Conservation (phyloP, 2,888 invertebrate species). For the Allolobophora icterica region DNA sequence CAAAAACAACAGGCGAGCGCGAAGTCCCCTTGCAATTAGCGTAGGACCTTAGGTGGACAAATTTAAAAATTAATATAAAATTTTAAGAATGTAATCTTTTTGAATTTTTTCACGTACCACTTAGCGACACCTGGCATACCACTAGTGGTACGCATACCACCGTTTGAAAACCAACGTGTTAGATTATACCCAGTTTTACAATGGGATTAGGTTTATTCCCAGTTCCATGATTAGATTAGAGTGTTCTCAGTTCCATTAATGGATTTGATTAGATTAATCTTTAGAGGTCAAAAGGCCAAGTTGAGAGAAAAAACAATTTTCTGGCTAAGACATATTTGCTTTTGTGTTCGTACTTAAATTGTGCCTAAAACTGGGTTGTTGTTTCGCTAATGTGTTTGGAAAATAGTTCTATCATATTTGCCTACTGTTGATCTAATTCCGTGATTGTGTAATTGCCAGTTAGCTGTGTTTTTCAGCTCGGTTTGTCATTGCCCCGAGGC, state of each 20-base stretch:
- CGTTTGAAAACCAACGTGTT: too few species aligned
- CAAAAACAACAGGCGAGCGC: too few species aligned
- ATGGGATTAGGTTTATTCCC: background rate
- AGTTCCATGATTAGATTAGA: too few species aligned
- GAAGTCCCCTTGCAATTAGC: too few species aligned
- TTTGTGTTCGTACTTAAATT: background rate
- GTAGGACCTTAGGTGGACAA: too few species aligned
- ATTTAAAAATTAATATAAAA: too few species aligned
- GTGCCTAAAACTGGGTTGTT: background rate
- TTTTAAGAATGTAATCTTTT: too few species aligned
- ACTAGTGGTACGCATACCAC: too few species aligned
- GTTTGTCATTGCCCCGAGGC: background rate
- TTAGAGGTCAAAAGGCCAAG: background rate
- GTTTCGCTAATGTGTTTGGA: background rate
- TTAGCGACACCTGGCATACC: too few species aligned
- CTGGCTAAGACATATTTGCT: background rate
- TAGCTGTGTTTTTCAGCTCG: background rate
- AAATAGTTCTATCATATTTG: background rate
- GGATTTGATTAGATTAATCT: too few species aligned
- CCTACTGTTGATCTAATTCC: background rate
- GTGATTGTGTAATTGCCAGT: background rate
- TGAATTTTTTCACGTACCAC: too few species aligned
- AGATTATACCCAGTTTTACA: background rate
- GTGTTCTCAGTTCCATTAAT: too few species aligned
- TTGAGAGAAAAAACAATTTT: background rate